Percentiles rank a stretch among this genome's conserved stretches.
Conservation (phyloP, 2,797 vertebrate species). For the Gorsachius magnificus region DNA sequence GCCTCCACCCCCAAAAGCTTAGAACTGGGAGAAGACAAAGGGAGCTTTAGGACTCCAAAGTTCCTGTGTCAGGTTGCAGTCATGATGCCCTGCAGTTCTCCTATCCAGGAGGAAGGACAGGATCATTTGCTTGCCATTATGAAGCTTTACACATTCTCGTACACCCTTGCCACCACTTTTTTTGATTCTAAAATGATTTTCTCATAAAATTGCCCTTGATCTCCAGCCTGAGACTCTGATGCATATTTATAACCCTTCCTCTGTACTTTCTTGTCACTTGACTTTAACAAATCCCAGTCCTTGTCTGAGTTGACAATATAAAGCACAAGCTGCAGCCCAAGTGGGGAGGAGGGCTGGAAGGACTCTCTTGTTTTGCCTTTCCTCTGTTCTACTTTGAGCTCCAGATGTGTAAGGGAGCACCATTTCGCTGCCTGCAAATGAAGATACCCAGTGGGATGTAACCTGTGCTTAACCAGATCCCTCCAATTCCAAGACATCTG, state of each 20-base stretch:
- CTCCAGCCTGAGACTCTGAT: slow-evolving; percentile 11
- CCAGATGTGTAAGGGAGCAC: not conserved
- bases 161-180: not conserved
- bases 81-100: accelerated
- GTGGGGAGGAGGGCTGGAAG: not conserved
- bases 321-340: not conserved
- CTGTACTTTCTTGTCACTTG: slow-evolving; percentile 43
- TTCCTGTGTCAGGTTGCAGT: not conserved
- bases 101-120: not conserved
- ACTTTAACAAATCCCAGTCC: slow-evolving; percentile 17
- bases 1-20: not conserved
- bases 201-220: slow-evolving; percentile 60
- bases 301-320: not conserved
- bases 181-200: slow-evolving; percentile 25
- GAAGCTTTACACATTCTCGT: not conserved
- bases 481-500: not conserved
- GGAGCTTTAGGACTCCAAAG: not conserved
- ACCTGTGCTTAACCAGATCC: not conserved
- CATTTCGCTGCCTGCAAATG: not conserved
- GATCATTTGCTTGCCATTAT: not conserved
- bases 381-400: not conserved
- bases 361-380: not conserved
- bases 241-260: slow-evolving; percentile 43
- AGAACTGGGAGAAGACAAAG: not conserved
- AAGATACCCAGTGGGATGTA: not conserved